Evolutionary conservation across 2,888 invertebrate genomes (phyloP).

Genomic region (Nipponacmea schrenckii): DNA sequence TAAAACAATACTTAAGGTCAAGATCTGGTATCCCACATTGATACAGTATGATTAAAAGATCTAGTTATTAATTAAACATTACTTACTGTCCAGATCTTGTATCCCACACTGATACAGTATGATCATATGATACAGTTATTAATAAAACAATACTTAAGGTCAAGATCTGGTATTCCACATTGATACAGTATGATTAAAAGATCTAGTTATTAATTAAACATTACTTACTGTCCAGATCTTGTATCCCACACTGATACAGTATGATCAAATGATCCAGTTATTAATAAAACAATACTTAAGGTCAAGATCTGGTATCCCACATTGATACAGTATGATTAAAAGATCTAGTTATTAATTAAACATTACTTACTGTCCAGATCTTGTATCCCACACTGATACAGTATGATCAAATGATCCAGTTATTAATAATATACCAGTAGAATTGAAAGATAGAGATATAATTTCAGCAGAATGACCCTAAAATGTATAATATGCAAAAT

Average conservation of each 20-base stretch:
- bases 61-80: constrained; percentile 75
- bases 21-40: constrained; percentile 79
- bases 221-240: constrained; percentile 69
- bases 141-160: constrained; percentile 52
- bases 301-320: constrained; percentile 77
- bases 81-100: constrained; percentile 72
- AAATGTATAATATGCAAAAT: constrained; percentile 20
- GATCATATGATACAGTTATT: constrained; percentile 72
- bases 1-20: constrained; percentile 57
- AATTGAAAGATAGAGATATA: constrained; percentile 79
- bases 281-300: constrained; percentile 51
- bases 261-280: constrained; percentile 78
- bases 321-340: constrained; percentile 73
- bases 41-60: constrained; percentile 82
- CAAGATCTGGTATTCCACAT: constrained; percentile 79
- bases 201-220: constrained; percentile 77
- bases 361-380: constrained; percentile 69
- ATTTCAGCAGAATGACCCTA: constrained; percentile 81
- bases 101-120: constrained; percentile 82
- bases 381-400: constrained; percentile 80
- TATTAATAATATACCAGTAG: constrained; percentile 76
- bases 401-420: constrained; percentile 85
- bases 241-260: constrained; percentile 82
- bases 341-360: neutral
- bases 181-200: constrained; percentile 81